Evolutionary conservation across 1,140 invertebrate genomes (phyloP), one percentile per base, ranked within the genome.

Genomic region (Drosophila sp.): DNA sequence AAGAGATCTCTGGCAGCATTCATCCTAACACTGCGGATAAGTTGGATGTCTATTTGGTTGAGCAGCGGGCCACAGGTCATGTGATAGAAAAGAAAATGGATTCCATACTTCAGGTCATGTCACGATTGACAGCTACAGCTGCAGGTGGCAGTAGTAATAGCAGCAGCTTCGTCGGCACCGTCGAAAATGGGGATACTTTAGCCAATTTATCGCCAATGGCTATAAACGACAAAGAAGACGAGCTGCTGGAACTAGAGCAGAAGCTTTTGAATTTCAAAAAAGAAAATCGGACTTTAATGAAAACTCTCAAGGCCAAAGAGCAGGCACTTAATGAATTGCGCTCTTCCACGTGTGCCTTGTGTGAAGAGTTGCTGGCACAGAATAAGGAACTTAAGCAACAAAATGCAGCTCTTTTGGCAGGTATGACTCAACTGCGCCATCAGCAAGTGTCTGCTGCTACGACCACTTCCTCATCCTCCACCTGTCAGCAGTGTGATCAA

Each of bases 211-310:
- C 60, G 33, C 67, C 11, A 17, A 32, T 25, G 60, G 32, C 40
- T 17, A 78, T 61, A 57, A 76, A 54, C 38, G 54, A 73, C n/a
- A 72, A 41, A 5, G 83, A 91, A 56, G 90, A 91, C 44, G 89
- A 84, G 57, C 32, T 91, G 30, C 58, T 91, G 1, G 73, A 73
- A 6, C 50, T 91, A n/a, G 90, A 91, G 50, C 81, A 90, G 23
- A 80, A 78, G 57, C 4, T 91, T 4, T 63, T 91, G 17, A 67
- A 90, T 8, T 38, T 85, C 0, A 91, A 91, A 55, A 87, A 81
- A 25, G 82, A 91, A 50, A 91, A 90, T 70, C 70, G 89, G 1
- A 11, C 54, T 0, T 54, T 84, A 0, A 41, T 60, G 1, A 72
- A 66, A 5, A 60, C 8, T 3, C 57, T 84, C 0, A 60, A 38